These are phyloP conservation scores for Crossaster papposus DNA, from an alignment of 53 echinoderm and acorn worm genomes.

Conservation along the genomic window DNA sequence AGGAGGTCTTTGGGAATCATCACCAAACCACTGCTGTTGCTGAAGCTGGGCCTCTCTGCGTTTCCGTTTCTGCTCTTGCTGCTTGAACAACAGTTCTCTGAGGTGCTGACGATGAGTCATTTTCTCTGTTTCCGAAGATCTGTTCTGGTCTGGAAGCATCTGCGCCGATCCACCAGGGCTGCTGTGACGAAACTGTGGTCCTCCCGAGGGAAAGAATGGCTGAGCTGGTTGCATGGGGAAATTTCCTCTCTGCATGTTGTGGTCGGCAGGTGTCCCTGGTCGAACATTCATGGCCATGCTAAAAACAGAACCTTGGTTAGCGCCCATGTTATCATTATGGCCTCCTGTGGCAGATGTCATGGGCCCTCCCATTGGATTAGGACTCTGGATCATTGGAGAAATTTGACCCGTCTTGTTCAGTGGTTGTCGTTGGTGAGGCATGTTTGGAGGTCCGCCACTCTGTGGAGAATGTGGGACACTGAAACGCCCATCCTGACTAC, in stretches of 20 bases:
- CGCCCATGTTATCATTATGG: constrained; percentile 8
- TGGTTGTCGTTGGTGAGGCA: constrained; percentile 31
- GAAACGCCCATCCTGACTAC: constrained; percentile 56
- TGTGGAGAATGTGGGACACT: constrained; percentile 55
- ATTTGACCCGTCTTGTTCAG: constrained; percentile 30
- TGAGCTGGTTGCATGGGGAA: constrained; percentile 57
- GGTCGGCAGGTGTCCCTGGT: constrained; percentile 12
- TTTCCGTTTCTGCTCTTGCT: constrained; percentile 70
- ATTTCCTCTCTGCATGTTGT: constrained; percentile 53
- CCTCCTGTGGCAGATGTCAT: constrained; percentile 46
- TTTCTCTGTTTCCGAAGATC: constrained; percentile 69
- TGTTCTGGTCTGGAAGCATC: constrained; percentile 37
- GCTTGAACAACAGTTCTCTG: constrained; percentile 72
- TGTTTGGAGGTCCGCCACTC: constrained; percentile 35
- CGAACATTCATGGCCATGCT: constrained; percentile 43
- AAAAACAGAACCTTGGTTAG: constrained; percentile 6
- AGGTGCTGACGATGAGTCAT: constrained; percentile 81
- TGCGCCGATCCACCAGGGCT: constrained; percentile 37
- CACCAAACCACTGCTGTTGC: constrained; percentile 77
- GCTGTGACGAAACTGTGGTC: constrained; percentile 34
- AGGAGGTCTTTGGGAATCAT: constrained; percentile 74
- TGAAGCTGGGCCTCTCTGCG: constrained; percentile 65
- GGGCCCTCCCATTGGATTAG: constrained; percentile 42
- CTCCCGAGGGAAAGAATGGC: constrained; percentile 47
- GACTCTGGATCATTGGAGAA: constrained; percentile 57